These are phyloP conservation scores for Origma solitaria DNA, from an alignment of 2,113 vertebrate genomes.

Conservation along the genomic window DNA sequence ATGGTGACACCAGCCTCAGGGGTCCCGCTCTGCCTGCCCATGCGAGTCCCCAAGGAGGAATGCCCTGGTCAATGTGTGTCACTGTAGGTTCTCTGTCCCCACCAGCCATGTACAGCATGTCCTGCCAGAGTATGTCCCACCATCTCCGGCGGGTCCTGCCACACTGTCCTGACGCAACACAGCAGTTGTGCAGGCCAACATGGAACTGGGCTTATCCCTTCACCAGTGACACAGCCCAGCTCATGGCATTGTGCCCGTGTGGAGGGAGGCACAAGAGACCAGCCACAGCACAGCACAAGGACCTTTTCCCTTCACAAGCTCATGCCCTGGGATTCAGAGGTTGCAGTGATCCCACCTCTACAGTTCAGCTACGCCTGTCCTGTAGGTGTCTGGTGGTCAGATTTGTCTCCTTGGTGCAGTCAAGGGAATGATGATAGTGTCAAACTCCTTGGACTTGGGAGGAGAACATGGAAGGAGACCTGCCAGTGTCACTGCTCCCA, in stretches of 20 bases:
- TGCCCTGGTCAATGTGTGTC: fast-evolving
- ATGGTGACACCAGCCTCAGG: background rate
- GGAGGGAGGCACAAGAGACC: background rate
- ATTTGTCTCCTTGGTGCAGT: background rate
- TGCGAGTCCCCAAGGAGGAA: fast-evolving
- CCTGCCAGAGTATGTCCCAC: background rate
- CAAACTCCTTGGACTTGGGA: background rate
- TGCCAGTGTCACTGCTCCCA: fast-evolving
- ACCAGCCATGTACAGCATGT: background rate
- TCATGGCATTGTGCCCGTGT: background rate
- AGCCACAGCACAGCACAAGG: background rate
- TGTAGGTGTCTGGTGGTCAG: background rate
- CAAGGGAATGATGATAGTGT: background rate
- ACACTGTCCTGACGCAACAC: fast-evolving
- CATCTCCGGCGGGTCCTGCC: background rate
- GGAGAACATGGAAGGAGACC: background rate
- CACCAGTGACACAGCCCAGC: background rate
- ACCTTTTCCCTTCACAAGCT: background rate
- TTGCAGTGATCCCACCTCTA: background rate
- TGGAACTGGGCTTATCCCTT: background rate
- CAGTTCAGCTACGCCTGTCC: background rate
- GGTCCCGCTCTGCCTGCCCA: background rate
- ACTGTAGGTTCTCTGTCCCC: background rate
- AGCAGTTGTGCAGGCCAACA: background rate
- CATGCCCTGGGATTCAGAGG: background rate